These are phyloP conservation scores for Lampris megalopsis DNA, from an alignment of 2,113 vertebrate genomes.

Conservation along the genomic window DNA sequence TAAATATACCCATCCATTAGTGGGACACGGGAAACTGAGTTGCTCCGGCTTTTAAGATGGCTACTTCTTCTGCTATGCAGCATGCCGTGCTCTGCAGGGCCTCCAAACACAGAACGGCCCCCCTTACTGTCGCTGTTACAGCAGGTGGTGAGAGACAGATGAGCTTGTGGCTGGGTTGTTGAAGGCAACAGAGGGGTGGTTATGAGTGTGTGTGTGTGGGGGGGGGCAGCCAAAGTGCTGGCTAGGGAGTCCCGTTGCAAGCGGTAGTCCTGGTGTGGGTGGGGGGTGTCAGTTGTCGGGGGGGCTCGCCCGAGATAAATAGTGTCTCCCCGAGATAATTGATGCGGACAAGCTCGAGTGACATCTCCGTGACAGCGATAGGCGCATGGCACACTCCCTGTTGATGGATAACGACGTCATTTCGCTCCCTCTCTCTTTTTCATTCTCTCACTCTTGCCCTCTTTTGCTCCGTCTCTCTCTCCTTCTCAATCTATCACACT, in stretches of 20 bases:
- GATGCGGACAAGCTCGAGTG: conserved; percentile 69
- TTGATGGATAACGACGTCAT: conserved; percentile 74
- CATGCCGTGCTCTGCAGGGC: conserved; percentile 69
- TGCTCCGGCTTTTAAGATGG: conserved; percentile 71
- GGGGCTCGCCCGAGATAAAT: conserved; percentile 23
- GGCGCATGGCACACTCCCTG: conserved; percentile 32
- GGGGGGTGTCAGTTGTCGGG: conserved; percentile 18
- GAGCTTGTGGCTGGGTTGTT: conserved; percentile 36
- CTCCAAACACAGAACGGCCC: conserved; percentile 59
- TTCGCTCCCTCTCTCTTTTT: conserved; percentile 26
- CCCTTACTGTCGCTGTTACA: conserved; percentile 69
- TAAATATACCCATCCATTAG: conserved; percentile 79
- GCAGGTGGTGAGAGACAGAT: conserved; percentile 54
- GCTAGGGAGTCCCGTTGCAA: conserved; percentile 7
- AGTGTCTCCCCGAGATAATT: conserved; percentile 69
- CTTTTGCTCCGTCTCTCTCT: conserved; percentile 15
- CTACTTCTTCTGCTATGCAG: conserved; percentile 55
- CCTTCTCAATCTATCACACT: conserved; percentile 24
- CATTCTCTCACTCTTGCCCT: conserved; percentile 9
- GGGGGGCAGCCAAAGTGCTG: conserved; percentile 15
- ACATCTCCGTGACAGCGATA: conserved; percentile 71
- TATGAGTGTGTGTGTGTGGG: conserved; percentile 19
- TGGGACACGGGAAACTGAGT: conserved; percentile 56
- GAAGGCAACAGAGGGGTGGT: conserved; percentile 11
- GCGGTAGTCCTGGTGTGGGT: conserved; percentile 21